A percentile compares a stretch with the other conserved stretches of the same genome.
phyloP scores from a whole-genome alignment of 2,888 invertebrate species.

The Neria commutata region DNA sequence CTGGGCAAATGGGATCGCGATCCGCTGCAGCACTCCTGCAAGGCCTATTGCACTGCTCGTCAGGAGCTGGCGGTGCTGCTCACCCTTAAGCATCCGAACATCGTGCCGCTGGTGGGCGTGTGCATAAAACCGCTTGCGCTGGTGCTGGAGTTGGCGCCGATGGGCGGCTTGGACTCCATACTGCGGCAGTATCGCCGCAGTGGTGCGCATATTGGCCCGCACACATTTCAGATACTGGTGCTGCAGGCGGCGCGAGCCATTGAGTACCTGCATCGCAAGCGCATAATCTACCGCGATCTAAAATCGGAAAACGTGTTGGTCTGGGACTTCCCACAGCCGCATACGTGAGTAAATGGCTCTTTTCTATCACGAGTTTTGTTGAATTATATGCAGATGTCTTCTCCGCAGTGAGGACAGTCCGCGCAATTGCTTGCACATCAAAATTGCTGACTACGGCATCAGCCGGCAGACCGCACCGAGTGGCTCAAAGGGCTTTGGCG shows the following conservation, averaged over 20 bases:
- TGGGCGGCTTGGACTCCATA: conserved; percentile 84
- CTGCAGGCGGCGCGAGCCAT: conserved; percentile 92
- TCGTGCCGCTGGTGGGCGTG: conserved; percentile 89
- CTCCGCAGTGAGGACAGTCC: conserved; percentile 65
- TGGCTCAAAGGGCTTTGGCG: conserved; percentile 96
- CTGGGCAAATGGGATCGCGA: conserved; percentile 92
- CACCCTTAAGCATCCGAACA: conserved; percentile 86
- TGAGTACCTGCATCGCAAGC: conserved; percentile 91
- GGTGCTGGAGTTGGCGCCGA: conserved; percentile 87
- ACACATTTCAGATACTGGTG: conserved; percentile 82
- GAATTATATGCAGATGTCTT: too few species aligned
- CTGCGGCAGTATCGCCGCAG: conserved; percentile 85
- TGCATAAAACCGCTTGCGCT: conserved; percentile 88
- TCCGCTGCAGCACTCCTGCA: conserved; percentile 88
- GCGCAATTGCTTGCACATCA: conserved; percentile 79
- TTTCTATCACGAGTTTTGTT: neutral
- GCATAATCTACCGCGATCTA: conserved; percentile 80
- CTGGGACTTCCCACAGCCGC: conserved; percentile 91
- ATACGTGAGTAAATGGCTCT: conserved; percentile 48
- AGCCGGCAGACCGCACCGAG: conserved; percentile 86
- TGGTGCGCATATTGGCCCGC: conserved; percentile 80
- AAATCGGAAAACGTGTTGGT: conserved; percentile 98
- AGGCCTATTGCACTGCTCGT: conserved; percentile 94
- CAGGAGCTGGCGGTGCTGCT: conserved; percentile 91
- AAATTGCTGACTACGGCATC: conserved; percentile 97